A percentile compares a stretch with the other conserved stretches of the same genome.
Evolutionary conservation across 2,888 invertebrate genomes (phyloP).

Genomic region (Chrysolina oricalcia): DNA sequence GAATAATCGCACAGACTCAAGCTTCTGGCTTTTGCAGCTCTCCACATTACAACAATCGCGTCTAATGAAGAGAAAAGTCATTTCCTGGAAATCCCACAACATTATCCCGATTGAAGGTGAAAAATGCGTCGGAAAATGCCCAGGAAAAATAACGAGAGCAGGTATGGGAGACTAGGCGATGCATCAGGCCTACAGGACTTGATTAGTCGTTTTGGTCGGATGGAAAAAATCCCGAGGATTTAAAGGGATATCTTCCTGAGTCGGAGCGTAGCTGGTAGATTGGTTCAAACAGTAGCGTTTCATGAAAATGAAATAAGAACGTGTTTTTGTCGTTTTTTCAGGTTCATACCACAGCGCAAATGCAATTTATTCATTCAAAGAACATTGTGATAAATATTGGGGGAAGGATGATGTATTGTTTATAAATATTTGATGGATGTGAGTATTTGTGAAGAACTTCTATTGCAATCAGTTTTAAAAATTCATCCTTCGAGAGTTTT

Average conservation of each 20-base stretch:
- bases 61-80: constrained; percentile 46
- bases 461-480: too few relatives aligned
- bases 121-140: constrained; percentile 41
- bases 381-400: too few relatives aligned
- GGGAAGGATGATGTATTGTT: too few relatives aligned
- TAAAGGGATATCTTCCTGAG: constrained; percentile 23
- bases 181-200: constrained; percentile 43
- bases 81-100: constrained; percentile 39
- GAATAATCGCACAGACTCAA: not conserved
- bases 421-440: too few relatives aligned
- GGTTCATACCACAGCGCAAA: too few relatives aligned
- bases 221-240: constrained; percentile 40
- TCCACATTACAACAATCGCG: constrained; percentile 36
- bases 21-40: not conserved
- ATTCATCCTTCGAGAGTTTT: too few relatives aligned
- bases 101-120: constrained; percentile 42
- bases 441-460: too few relatives aligned
- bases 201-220: constrained; percentile 47
- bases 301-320: not conserved
- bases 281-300: not conserved
- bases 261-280: not conserved
- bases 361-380: too few relatives aligned
- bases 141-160: constrained; percentile 35
- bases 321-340: too few relatives aligned
- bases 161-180: constrained; percentile 40